Percentiles rank a stretch among this genome's conserved stretches.
These are phyloP conservation scores for Eriocheir sinensis DNA, from an alignment of 1,140 invertebrate genomes.

Conservation along the genomic window DNA sequence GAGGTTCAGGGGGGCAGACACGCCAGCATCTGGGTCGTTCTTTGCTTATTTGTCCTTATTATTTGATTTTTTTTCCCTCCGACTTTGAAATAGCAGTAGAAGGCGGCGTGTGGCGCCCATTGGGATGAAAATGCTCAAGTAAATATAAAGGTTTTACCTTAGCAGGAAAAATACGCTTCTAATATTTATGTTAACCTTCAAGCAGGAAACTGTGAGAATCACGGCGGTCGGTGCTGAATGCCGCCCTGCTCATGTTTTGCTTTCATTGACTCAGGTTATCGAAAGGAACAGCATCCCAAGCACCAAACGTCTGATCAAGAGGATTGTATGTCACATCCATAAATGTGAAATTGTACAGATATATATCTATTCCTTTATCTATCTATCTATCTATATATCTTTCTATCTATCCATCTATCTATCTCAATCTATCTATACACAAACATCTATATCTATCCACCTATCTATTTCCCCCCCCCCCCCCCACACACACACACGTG, in stretches of 20 bases:
- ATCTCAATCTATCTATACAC: background rate
- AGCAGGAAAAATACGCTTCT: background rate
- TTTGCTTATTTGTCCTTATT: constrained; percentile 26
- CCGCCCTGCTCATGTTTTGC: background rate
- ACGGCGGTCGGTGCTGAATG: background rate
- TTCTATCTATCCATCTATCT: constrained; percentile 44
- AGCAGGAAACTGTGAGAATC: background rate
- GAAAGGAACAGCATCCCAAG: background rate
- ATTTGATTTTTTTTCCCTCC: background rate
- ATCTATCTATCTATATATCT: constrained; percentile 48
- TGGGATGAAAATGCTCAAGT: background rate
- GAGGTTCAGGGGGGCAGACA: background rate
- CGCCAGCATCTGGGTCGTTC: background rate
- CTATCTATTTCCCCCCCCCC: too few species aligned
- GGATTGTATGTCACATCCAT: too few species aligned
- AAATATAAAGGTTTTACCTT: background rate
- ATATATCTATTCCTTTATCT: constrained; percentile 30
- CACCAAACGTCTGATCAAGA: background rate
- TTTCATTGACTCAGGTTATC: background rate
- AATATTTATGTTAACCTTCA: background rate
- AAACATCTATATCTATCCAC: background rate
- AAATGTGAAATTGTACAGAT: background rate
- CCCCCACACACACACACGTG: too few species aligned
- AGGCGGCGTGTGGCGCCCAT: background rate
- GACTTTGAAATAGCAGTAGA: background rate